Evolutionary conservation across 2,113 vertebrate species (phyloP), one percentile per base, ranked within the genome.

Genomic region (Nothobranchius kuhntae): DNA sequence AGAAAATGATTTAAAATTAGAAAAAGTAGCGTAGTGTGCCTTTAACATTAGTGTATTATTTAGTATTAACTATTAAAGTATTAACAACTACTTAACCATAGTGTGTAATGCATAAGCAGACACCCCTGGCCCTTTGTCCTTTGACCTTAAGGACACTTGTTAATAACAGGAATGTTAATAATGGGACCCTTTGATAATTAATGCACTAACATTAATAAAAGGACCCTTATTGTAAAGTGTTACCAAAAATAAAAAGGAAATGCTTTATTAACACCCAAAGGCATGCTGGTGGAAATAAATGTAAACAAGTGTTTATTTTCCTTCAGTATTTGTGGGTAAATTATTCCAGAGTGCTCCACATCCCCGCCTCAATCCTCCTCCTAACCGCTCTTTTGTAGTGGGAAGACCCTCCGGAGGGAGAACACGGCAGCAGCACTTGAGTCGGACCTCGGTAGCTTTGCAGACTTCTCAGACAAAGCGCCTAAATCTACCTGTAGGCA

Each of bases 381-480:
- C 61, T 71, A 84, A 71, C 73, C 73, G 70, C 68, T 86, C 52
- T 70, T 59, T 77, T 59, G 53, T 54, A 58, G 60, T 57, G 69
- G 53, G 35, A 50, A 65, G 71, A 62, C 71, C 42, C 74, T 53
- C 58, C 21, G 66, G 71, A 62, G 46, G 26, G 64, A 72, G 60
- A 75, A 86, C 65, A 69, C 30, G 24, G 67, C 73, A 53, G 67
- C 66, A 30, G 4, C 30, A 30, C 30, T 30, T 30, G 30, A 30
- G 30, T 30, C 73, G 55, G 57, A 68, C 51, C 78, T 81, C 65
- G 66, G 35, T 73, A 73, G 77, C 82, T 78, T 69, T 75, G 72
- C 76, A 62, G 78, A 68, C 63, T 78, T 77, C 66, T 77, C 62
- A 87, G 60, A 84, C 73, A 65, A 40, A 82, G 65, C n/a, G 75